Percentiles rank a stretch among this genome's conserved stretches.
Evolutionary conservation across 2,888 invertebrate species (phyloP).

Genomic region (Hypomecis punctinalis): DNA sequence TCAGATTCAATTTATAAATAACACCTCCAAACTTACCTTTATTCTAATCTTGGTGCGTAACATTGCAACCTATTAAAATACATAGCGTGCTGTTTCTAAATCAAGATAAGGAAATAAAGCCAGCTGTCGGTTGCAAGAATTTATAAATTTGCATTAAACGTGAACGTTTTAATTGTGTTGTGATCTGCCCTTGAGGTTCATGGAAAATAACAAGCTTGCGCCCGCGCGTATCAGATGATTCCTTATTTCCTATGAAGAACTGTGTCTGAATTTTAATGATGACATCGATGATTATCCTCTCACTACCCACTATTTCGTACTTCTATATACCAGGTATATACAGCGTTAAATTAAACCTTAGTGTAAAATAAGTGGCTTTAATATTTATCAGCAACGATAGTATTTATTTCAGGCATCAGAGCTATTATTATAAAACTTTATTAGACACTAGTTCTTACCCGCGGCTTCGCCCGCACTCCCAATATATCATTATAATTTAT

Average conservation of each 20-base stretch:
- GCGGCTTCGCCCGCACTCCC: too few relatives aligned
- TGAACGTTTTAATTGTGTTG: conserved; percentile 25
- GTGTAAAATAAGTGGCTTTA: too few relatives aligned
- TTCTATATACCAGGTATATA: too few relatives aligned
- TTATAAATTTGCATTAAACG: conserved; percentile 28
- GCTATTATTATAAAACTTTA: too few relatives aligned
- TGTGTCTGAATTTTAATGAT: conserved; percentile 2
- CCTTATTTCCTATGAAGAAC: conserved; percentile 1
- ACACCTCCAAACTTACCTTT: conserved; percentile 20
- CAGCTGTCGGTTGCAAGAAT: conserved; percentile 29
- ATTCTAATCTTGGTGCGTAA: conserved; percentile 21
- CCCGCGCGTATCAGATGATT: neutral
- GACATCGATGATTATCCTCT: too few relatives aligned
- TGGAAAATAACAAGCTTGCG: conserved; percentile 22
- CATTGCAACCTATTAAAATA: conserved; percentile 37
- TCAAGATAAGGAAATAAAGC: conserved; percentile 44
- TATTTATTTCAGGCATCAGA: too few relatives aligned
- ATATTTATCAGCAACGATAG: too few relatives aligned
- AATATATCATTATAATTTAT: too few relatives aligned
- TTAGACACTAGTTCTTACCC: too few relatives aligned
- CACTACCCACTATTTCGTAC: neutral
- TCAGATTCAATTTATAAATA: conserved; percentile 1
- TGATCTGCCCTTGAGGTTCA: conserved; percentile 25
- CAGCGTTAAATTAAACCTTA: too few relatives aligned
- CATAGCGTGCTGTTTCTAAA: conserved; percentile 45